Conservation (phyloP, 2,797 vertebrate genomes). For the Cyclura pinguis region DNA sequence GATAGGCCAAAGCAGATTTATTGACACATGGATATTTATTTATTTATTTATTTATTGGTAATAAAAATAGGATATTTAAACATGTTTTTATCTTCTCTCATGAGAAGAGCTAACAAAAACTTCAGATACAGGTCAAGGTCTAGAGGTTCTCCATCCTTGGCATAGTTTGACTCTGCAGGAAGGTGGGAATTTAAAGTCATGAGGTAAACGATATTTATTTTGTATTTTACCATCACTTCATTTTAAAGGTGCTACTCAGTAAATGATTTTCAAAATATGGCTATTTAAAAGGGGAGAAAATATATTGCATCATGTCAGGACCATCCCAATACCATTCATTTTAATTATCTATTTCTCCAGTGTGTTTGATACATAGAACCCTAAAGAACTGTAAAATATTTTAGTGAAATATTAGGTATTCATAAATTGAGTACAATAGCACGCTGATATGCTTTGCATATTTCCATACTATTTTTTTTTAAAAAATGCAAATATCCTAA, state of each 20-base stretch:
- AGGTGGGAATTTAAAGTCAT: neutral
- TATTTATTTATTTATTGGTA: too few relatives aligned
- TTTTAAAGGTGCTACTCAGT: neutral
- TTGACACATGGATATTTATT: too few relatives aligned
- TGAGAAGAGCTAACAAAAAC: too few relatives aligned
- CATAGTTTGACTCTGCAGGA: too few relatives aligned
- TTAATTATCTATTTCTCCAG: neutral
- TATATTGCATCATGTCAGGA: too few relatives aligned
- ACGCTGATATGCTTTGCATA: neutral
- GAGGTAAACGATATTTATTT: neutral
- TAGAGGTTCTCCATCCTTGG: too few relatives aligned
- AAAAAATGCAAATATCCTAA: neutral
- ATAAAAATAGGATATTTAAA: too few relatives aligned
- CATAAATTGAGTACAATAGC: conserved; percentile 3
- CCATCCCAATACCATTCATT: too few relatives aligned
- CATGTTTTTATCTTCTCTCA: too few relatives aligned
- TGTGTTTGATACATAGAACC: neutral
- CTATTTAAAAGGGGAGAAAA: neutral
- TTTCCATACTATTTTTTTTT: neutral
- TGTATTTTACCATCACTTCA: neutral
- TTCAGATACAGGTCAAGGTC: too few relatives aligned
- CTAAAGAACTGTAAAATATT: neutral
- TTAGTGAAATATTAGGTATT: neutral
- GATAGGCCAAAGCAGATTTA: too few relatives aligned
- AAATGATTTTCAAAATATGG: neutral